Percentiles rank a stretch among this genome's conserved stretches.
These are phyloP conservation scores for Styela clava DNA, from an alignment of 23 tunicate genomes.

Conservation along the genomic window DNA sequence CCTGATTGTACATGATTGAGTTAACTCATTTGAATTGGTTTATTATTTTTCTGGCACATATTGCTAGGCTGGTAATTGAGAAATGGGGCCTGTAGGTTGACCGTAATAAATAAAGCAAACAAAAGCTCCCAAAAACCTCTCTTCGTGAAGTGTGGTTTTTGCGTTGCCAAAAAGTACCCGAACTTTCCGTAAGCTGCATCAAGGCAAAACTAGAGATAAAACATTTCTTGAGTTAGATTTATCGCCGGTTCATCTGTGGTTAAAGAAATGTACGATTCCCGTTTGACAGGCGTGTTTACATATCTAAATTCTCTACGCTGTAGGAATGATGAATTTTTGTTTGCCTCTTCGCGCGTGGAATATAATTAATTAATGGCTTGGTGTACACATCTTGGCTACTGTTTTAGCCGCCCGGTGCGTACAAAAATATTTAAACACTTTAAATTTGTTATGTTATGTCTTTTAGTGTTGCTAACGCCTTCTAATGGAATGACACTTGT, in stretches of 20 bases:
- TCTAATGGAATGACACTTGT: not conserved
- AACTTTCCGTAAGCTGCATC: no score
- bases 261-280: no score
- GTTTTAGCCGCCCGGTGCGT: no score
- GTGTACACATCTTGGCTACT: not conserved
- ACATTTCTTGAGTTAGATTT: no score
- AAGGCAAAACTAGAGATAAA: no score
- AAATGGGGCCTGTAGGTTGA: not conserved
- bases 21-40: no score
- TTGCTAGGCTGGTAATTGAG: not conserved
- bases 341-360: not conserved
- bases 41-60: no score
- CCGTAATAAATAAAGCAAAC: not conserved
- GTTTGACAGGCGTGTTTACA: not conserved
- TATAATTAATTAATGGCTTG: not conserved
- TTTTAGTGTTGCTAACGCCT: no score
- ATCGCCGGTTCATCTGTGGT: no score
- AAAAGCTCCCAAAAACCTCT: not conserved
- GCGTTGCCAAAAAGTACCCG: not conserved
- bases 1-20: no score
- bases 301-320: not conserved
- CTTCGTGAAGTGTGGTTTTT: not conserved
- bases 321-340: not conserved
- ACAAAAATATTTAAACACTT: no score
- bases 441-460: no score